These are phyloP conservation scores for Aspidiotus destructor DNA, from an alignment of 2,888 invertebrate genomes.

Conservation along the genomic window DNA sequence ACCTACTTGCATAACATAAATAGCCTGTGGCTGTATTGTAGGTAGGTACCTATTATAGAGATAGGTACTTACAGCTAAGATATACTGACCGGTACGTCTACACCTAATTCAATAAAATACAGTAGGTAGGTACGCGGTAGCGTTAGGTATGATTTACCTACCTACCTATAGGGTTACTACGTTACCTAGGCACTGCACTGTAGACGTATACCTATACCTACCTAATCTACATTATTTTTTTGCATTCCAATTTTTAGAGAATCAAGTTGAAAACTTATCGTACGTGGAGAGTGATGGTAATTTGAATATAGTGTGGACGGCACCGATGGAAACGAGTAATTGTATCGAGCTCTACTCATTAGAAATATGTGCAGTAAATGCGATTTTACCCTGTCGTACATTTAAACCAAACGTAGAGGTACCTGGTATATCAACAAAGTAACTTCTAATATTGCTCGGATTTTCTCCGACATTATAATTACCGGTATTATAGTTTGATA, in stretches of 20 bases:
- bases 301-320: not conserved
- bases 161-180: not conserved
- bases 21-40: not conserved
- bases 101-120: too few species aligned
- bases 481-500: not conserved
- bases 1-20: not conserved
- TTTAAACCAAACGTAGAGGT: not conserved
- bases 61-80: not conserved
- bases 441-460: not conserved
- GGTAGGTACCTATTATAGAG: not conserved
- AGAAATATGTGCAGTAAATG: not conserved
- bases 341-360: not conserved
- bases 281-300: not conserved
- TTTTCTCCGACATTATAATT: not conserved
- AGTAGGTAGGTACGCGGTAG: too few species aligned
- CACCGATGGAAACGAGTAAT: not conserved
- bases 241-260: not conserved
- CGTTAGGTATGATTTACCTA: too few species aligned
- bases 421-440: not conserved
- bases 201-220: too few species aligned
- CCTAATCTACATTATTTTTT: not conserved
- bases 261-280: not conserved
- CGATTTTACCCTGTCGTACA: not conserved
- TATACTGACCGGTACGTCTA: too few species aligned
- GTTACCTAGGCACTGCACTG: too few species aligned